A percentile compares a stretch with the other conserved stretches of the same genome.
These are phyloP conservation scores for Amniataba percoides DNA, from an alignment of 2,797 vertebrate species.

Conservation along the genomic window DNA sequence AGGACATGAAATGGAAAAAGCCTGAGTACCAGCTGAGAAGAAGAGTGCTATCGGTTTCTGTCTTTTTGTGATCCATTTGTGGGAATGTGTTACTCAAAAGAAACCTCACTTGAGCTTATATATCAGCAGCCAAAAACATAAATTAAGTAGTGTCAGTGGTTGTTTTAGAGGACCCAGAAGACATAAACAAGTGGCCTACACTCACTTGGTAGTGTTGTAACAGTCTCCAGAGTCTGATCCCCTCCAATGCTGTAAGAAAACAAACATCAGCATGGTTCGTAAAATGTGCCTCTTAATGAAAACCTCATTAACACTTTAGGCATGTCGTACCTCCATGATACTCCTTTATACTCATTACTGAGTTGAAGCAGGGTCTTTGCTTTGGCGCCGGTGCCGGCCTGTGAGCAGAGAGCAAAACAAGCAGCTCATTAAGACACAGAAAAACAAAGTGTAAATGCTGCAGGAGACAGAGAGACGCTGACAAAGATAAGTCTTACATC, in stretches of 20 bases:
- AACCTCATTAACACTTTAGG: neutral
- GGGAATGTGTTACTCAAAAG: neutral
- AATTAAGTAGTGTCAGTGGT: neutral
- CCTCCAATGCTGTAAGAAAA: constrained; percentile 88
- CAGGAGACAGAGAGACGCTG: neutral
- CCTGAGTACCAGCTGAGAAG: neutral
- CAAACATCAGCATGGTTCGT: constrained; percentile 8
- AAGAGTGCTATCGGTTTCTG: neutral
- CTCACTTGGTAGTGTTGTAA: constrained; percentile 93
- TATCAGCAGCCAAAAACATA: neutral
- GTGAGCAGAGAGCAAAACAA: constrained; percentile 32
- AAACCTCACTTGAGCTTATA: neutral
- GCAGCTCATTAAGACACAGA: neutral
- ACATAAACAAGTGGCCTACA: constrained; percentile 40
- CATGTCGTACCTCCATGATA: constrained; percentile 91
- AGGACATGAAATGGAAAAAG: constrained; percentile 4
- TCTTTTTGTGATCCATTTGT: neutral
- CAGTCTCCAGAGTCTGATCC: constrained; percentile 83
- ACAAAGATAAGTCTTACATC: constrained; percentile 14
- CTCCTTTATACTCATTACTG: constrained; percentile 84
- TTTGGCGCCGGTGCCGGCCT: constrained; percentile 88
- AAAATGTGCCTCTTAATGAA: constrained; percentile 1
- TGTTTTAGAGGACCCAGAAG: neutral
- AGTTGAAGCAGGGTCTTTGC: constrained; percentile 66
- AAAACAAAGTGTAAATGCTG: neutral